phyloP scores from a whole-genome alignment of 2,113 vertebrate species.

The Gobiocypris rarus region DNA sequence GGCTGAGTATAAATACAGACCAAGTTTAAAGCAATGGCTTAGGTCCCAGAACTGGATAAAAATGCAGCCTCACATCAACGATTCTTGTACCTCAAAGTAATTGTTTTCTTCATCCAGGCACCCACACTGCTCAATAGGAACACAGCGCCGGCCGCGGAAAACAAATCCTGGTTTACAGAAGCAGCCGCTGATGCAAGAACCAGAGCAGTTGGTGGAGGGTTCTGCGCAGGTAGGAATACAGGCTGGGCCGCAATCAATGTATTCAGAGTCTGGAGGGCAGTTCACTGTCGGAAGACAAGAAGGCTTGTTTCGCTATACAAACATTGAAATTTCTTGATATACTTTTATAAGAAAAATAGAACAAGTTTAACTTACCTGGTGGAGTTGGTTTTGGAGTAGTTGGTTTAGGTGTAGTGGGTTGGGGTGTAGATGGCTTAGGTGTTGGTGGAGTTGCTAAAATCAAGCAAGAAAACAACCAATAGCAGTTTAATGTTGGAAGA shows the following conservation, averaged over 20 bases:
- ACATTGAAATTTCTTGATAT: slow-evolving; percentile 61
- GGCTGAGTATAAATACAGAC: slow-evolving; percentile 64
- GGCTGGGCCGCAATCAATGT: slow-evolving; percentile 71
- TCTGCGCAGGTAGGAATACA: slow-evolving; percentile 73
- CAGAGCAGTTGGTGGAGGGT: slow-evolving; percentile 73
- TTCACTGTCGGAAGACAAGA: slow-evolving; percentile 54
- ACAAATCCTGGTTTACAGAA: slow-evolving; percentile 81
- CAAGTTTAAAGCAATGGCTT: neutral
- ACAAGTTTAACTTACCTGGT: slow-evolving; percentile 57
- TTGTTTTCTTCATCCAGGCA: slow-evolving; percentile 75
- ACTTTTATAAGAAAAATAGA: slow-evolving; percentile 32
- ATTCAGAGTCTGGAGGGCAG: slow-evolving; percentile 72
- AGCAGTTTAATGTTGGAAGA: slow-evolving; percentile 61
- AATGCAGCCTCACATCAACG: neutral
- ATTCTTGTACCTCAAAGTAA: slow-evolving; percentile 79
- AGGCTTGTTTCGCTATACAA: neutral
- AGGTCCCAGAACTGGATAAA: neutral
- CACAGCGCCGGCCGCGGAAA: slow-evolving; percentile 69
- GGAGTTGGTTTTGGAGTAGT: slow-evolving; percentile 34
- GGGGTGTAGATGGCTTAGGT: slow-evolving; percentile 18
- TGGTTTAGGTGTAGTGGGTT: neutral
- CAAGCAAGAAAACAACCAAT: no score
- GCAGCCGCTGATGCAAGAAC: slow-evolving; percentile 75
- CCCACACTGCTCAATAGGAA: slow-evolving; percentile 76
- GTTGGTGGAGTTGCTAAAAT: slow-evolving; percentile 14